phyloP scores from a whole-genome alignment of 2,797 vertebrate species.

The Acipenser ruthenus region DNA sequence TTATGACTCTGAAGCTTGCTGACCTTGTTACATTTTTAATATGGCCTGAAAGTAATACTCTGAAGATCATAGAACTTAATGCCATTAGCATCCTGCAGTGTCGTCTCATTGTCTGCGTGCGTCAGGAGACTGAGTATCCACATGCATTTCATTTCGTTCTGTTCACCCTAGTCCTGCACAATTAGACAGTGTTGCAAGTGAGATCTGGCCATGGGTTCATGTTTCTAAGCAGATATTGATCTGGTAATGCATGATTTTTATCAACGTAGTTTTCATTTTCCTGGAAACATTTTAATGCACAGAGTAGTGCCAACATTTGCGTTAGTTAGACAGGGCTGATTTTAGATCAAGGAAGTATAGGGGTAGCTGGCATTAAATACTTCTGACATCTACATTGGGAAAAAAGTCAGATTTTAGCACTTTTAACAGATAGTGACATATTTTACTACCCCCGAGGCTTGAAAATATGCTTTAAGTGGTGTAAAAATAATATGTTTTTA shows the following conservation, averaged over 20 bases:
- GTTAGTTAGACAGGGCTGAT: constrained; percentile 38
- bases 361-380: constrained; percentile 51
- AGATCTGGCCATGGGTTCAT: constrained; percentile 40
- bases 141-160: constrained; percentile 40
- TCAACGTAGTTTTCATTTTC: constrained; percentile 55
- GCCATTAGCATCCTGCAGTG: constrained; percentile 28
- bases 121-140: constrained; percentile 28
- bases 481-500: constrained; percentile 44
- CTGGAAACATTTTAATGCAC: constrained; percentile 49
- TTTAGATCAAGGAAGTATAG: constrained; percentile 44
- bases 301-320: constrained; percentile 9
- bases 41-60: constrained; percentile 23
- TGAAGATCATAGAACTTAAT: constrained; percentile 16
- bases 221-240: constrained; percentile 48
- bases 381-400: constrained; percentile 32
- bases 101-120: constrained; percentile 17
- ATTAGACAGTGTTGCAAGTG: constrained; percentile 26
- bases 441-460: constrained; percentile 44
- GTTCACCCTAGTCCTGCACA: constrained; percentile 17
- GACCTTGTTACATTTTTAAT: constrained; percentile 20
- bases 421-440: constrained; percentile 56
- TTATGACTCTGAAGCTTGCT: not conserved
- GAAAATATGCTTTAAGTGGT: constrained; percentile 47
- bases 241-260: constrained; percentile 47
- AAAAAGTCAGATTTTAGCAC: constrained; percentile 44